Conservation (phyloP, 1,140 invertebrate genomes). For the Cardiocondyla obscurior region DNA sequence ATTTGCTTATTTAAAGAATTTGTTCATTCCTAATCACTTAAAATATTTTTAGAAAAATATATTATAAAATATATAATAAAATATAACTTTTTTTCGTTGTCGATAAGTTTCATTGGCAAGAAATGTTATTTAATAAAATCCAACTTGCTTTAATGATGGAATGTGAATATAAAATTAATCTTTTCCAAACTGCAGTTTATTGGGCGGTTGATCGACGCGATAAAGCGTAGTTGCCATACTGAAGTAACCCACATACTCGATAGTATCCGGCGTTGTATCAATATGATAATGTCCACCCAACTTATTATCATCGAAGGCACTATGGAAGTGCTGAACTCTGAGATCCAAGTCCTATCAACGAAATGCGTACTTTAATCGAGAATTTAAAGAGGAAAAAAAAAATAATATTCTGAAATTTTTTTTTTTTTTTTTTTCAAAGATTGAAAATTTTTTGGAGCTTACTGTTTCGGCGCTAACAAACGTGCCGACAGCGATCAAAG, state of each 20-base stretch:
- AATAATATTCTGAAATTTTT: slow-evolving; percentile 24
- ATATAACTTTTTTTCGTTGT: not conserved
- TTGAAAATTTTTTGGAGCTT: slow-evolving; percentile 74
- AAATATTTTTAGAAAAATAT: not conserved
- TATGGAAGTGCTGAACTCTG: slow-evolving; percentile 97
- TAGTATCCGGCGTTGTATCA: slow-evolving; percentile 93
- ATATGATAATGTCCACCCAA: slow-evolving; percentile 98
- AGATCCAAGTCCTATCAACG: slow-evolving; percentile 90
- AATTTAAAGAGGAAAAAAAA: slow-evolving; percentile 32
- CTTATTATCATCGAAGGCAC: slow-evolving; percentile 91
- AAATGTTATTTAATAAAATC: not conserved
- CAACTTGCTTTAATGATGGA: not conserved
- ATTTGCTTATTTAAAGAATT: not conserved
- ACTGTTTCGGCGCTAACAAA: slow-evolving; percentile 94
- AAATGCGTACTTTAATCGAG: not conserved
- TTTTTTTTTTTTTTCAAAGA: not conserved
- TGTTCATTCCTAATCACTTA: not conserved
- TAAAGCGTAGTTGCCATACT: slow-evolving; percentile 90
- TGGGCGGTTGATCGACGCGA: slow-evolving; percentile 91
- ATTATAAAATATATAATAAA: not conserved
- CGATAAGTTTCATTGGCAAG: not conserved
- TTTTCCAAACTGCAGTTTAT: slow-evolving; percentile 84
- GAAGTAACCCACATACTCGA: slow-evolving; percentile 95
- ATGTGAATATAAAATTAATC: slow-evolving; percentile 80
- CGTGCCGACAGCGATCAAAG: slow-evolving; percentile 94